phyloP scores from a whole-genome alignment of 2,888 invertebrate genomes.

The Lagria hirta region DNA sequence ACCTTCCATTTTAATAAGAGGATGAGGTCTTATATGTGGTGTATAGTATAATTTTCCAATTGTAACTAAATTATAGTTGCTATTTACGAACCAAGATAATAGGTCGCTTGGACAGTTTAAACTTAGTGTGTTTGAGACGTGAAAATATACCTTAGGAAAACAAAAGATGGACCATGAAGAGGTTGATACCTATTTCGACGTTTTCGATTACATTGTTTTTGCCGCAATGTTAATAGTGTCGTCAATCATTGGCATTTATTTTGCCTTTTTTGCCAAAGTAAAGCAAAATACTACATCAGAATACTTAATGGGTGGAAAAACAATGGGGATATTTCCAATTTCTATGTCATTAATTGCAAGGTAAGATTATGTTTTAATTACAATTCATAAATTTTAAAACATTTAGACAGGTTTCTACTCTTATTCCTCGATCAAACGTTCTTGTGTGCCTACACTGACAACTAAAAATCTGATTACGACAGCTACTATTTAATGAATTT shows the following conservation, averaged over 20 bases:
- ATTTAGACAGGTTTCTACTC: too few species aligned
- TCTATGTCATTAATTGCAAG: conserved; percentile 77
- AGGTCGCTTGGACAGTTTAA: conserved; percentile 8
- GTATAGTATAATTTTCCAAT: conserved; percentile 37
- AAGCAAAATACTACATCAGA: conserved; percentile 71
- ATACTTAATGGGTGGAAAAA: conserved; percentile 74
- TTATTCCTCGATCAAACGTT: too few species aligned
- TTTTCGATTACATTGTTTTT: conserved; percentile 68
- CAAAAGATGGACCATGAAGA: conserved; percentile 11
- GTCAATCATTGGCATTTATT: conserved; percentile 69
- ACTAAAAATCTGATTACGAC: too few species aligned
- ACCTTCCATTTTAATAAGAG: conserved; percentile 15
- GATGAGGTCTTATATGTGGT: conserved; percentile 17
- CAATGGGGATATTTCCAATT: conserved; percentile 77
- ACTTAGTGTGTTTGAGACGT: too few species aligned
- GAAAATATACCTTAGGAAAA: too few species aligned
- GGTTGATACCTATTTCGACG: conserved; percentile 56
- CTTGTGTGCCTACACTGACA: too few species aligned
- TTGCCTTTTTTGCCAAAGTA: conserved; percentile 68
- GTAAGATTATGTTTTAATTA: conserved; percentile 60
- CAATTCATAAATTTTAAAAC: neutral
- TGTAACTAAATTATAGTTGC: conserved; percentile 42
- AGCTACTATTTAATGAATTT: too few species aligned
- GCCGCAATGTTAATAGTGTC: conserved; percentile 66
- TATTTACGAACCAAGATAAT: conserved; percentile 36